A percentile compares a stretch with the other conserved stretches of the same genome.
Evolutionary conservation across 2,888 invertebrate genomes (phyloP).

Genomic region (Glomeris marginata): DNA sequence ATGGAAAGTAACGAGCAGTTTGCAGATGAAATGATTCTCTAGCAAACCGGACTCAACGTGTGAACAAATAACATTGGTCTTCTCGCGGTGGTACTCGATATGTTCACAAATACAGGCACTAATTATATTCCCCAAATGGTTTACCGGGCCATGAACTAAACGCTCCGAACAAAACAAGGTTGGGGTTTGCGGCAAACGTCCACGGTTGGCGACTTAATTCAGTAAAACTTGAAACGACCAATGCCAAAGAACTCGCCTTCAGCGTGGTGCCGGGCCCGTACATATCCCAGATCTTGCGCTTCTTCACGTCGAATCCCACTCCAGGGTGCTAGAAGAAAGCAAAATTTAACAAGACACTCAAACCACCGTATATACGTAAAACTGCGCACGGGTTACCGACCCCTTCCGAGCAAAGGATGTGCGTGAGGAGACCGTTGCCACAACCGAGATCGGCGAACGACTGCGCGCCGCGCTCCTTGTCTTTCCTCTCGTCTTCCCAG

Average conservation of each 20-base stretch:
- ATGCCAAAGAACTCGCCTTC: constrained; percentile 36
- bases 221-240: neutral
- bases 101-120: too few relatives aligned
- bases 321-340: constrained; percentile 40
- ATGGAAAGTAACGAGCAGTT: too few relatives aligned
- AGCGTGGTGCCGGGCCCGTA: constrained; percentile 44
- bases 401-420: constrained; percentile 72
- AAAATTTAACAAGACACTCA: constrained; percentile 3
- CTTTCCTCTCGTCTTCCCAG: constrained; percentile 48
- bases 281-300: constrained; percentile 73
- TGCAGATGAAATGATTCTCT: too few relatives aligned
- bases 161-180: neutral
- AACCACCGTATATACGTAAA: constrained; percentile 15
- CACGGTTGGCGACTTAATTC: neutral
- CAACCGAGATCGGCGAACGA: constrained; percentile 90
- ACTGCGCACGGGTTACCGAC: too few relatives aligned
- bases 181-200: neutral
- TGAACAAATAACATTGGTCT: too few relatives aligned
- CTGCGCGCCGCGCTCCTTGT: constrained; percentile 33
- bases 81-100: too few relatives aligned
- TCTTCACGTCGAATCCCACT: constrained; percentile 66
- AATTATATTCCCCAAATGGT: constrained; percentile 2
- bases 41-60: too few relatives aligned
- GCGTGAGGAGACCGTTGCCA: constrained; percentile 88
- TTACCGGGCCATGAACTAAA: constrained; percentile 8